Percentiles rank a stretch among this genome's conserved stretches.
phyloP scores from a whole-genome alignment of 2,797 vertebrate species.

The Pampus argenteus region DNA sequence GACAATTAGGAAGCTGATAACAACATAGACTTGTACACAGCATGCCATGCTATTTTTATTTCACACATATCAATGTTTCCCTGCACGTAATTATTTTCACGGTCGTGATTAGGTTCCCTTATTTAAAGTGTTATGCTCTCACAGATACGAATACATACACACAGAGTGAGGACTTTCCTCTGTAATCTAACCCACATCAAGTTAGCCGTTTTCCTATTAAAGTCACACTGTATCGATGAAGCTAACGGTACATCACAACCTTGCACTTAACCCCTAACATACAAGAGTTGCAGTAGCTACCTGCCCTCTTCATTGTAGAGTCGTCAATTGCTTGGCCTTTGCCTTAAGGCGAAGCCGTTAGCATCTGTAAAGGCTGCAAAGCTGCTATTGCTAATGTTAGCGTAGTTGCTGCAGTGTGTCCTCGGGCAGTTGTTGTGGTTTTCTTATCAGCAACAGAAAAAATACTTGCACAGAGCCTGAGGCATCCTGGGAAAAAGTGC shows the following conservation, averaged over 20 bases:
- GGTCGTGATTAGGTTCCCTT: constrained; percentile 8
- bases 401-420: constrained; percentile 14
- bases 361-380: constrained; percentile 13
- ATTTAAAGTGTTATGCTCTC: neutral
- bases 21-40: constrained; percentile 7
- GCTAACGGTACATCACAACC: constrained; percentile 1
- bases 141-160: neutral
- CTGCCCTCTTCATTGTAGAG: neutral
- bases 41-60: constrained; percentile 27
- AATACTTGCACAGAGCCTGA: constrained; percentile 30
- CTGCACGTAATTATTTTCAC: constrained; percentile 31
- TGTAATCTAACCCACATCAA: neutral
- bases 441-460: constrained; percentile 41
- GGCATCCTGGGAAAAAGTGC: constrained; percentile 22
- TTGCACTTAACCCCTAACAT: neutral
- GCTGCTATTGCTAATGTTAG: constrained; percentile 30
- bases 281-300: neutral
- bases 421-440: constrained; percentile 36
- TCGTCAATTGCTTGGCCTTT: constrained; percentile 8
- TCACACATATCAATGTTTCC: constrained; percentile 23
- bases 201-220: neutral
- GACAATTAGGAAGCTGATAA: constrained; percentile 40
- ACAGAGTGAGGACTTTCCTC: neutral
- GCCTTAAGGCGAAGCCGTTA: constrained; percentile 18
- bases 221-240: neutral